Evolutionary conservation across 2,113 vertebrate species (phyloP), one percentile per base, ranked within the genome.

Genomic region (Leptosomus discolor): DNA sequence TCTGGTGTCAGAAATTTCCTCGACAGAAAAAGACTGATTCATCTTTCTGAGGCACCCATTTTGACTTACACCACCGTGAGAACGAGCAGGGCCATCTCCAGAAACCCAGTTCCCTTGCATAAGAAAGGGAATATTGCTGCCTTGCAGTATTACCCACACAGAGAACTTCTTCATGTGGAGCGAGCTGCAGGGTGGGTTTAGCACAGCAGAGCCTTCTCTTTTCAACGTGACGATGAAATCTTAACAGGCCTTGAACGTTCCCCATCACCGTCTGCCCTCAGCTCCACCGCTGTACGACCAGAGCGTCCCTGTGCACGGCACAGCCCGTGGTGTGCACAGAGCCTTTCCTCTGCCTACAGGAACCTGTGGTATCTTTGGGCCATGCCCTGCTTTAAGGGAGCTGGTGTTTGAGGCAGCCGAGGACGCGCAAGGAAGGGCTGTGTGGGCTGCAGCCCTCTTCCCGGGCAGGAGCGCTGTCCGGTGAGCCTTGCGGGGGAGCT

Each of bases 321-420:
- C 0, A 2, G 51, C 30, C 76, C 12, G 19, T 2, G 8, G 22
- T 39, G 53, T 8, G 51, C n/a, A n/a, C 1, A 1, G 30, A 61
- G 51, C 70, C 79, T 71, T 58, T 70, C 78, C 6, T 73, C 50
- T 41, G 45, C 30, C 48, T 23, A 3, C 0, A 3, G 61, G 50
- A 89, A 37, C 26, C 43, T 29, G 0, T 2, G 17, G 20, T 5
- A 43, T 22, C 48, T 82, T 26, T n/a, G 43, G 50, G 48, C 54
- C 8, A 3, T 26, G 22, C 11, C 34, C 19, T 39, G 18, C n/a
- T 79, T 67, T 43, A 70, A 61, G 48, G 45, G 23, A 51, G 11
- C 15, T 11, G 11, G 15, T 37, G 17, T 82, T 85, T 87, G 75
- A 80, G 83, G 26, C 46, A 60, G 36, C 8, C 30, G 20, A 58